These are phyloP conservation scores for Dolichotis patagonum DNA, from an alignment of 2,113 vertebrate species.

Conservation along the genomic window DNA sequence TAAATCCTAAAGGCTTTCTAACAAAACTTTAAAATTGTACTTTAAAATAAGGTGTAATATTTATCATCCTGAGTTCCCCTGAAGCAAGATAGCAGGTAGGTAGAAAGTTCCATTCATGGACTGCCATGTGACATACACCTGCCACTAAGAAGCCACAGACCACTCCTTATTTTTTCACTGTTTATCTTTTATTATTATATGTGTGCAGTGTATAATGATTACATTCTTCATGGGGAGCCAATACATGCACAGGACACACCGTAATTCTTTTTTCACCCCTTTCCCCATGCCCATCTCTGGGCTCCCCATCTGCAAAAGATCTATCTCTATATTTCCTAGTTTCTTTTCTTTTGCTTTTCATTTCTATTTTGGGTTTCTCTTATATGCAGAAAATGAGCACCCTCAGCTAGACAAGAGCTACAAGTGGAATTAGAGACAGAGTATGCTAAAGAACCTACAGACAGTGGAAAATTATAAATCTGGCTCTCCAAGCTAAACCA, in stretches of 20 bases:
- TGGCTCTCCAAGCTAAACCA: slow-evolving; percentile 25
- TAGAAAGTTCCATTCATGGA: slow-evolving; percentile 5
- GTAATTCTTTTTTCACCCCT: neutral
- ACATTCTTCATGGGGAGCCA: neutral
- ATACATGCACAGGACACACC: neutral
- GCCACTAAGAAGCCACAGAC: neutral
- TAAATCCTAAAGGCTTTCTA: neutral
- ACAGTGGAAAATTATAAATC: slow-evolving; percentile 34
- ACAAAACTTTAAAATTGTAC: neutral
- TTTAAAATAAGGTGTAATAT: neutral
- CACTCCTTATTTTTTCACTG: neutral
- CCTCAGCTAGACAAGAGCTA: neutral
- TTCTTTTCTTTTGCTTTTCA: neutral
- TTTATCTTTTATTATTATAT: neutral
- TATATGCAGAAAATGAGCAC: neutral
- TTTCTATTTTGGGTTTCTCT: neutral
- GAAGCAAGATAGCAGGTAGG: neutral
- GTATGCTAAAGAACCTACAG: neutral
- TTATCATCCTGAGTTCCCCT: neutral
- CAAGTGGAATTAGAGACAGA: slow-evolving; percentile 10
- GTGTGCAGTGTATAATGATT: neutral
- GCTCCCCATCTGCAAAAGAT: neutral
- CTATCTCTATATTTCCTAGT: neutral
- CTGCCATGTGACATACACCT: neutral
- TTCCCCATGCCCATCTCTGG: neutral